Conservation (phyloP, 2,113 vertebrate species). For the Neotoma lepida region DNA sequence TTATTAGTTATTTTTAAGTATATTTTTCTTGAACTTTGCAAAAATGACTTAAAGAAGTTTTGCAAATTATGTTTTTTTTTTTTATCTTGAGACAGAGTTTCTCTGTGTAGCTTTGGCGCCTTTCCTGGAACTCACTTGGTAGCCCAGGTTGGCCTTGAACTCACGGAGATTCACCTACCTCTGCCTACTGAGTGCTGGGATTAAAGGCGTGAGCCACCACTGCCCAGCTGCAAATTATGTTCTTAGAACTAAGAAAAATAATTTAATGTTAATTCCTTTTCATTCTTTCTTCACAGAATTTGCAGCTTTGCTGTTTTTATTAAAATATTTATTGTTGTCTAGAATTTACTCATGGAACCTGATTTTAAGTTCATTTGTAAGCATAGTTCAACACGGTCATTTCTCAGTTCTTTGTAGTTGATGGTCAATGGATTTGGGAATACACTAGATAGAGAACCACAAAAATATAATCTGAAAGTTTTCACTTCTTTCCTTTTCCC, state of each 20-base stretch:
- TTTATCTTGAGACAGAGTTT: too few relatives aligned
- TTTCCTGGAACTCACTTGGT: too few relatives aligned
- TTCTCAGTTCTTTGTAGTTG: neutral
- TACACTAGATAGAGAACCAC: constrained; percentile 9
- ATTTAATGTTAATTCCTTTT: neutral
- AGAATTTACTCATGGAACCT: neutral
- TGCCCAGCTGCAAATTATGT: constrained; percentile 27
- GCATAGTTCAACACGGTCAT: neutral
- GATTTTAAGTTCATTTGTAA: neutral
- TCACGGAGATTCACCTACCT: too few relatives aligned
- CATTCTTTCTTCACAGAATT: neutral
- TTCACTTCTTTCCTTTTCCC: neutral
- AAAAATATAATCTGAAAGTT: neutral
- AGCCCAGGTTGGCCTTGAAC: too few relatives aligned
- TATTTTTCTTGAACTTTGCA: constrained; percentile 18
- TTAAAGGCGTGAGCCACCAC: too few relatives aligned
- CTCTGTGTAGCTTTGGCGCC: too few relatives aligned
- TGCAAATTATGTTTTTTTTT: constrained; percentile 25
- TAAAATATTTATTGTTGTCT: neutral
- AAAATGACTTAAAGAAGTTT: constrained; percentile 45
- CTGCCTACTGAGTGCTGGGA: too few relatives aligned
- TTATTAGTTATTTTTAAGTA: neutral
- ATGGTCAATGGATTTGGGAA: neutral
- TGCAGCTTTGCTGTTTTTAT: neutral
- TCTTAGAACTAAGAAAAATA: constrained; percentile 7